Evolutionary conservation across 2,113 vertebrate species (phyloP), one percentile per base, ranked within the genome.

Genomic region (Donacobius atricapilla): DNA sequence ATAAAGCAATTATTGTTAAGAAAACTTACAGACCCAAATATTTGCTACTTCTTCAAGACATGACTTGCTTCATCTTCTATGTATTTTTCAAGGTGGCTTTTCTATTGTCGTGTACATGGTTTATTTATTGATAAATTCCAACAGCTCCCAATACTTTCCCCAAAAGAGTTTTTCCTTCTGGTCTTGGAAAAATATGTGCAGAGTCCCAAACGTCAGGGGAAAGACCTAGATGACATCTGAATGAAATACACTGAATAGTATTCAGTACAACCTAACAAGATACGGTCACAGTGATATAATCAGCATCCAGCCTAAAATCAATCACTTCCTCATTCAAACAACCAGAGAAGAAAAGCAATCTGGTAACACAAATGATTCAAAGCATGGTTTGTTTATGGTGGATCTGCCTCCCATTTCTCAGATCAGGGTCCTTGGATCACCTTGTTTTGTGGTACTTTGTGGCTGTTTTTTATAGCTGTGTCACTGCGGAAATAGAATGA

Each of bases 51-150:
- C 37, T 65, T 80, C 18, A 56, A 76, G 37, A 69, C 15, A 44
- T 28, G 1, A 23, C 30, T 27, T 35, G 30, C 3, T 61, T 82
- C 85, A 10, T 51, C 8, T 51, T 82, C 39, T 35, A 10, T 8
- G 2, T 21, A 15, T 83, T 87, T 87, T 53, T 78, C 51, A 61
- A 79, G 2, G 0, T 44, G 14, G 6, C 1, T 83, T 50, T 86
- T 60, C n/a, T 47, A 9, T 28, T 15, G 6, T 37, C 7, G 44
- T 15, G 0, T 8, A 1, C 15, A 39, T 18, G 7, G 4, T 10
- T 82, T 12, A 8, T 60, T 90, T 86, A 39, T 13, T 7, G 3
- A 35, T 15, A 23, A 5, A 27, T 88, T 92, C 31, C 53, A 50
- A 61, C 6, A 50, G 18, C 11, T 79, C 56, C 61, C 0, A 10